Evolutionary conservation across 2,797 vertebrate genomes (phyloP).

Genomic region (Pseudomugil gertrudae): DNA sequence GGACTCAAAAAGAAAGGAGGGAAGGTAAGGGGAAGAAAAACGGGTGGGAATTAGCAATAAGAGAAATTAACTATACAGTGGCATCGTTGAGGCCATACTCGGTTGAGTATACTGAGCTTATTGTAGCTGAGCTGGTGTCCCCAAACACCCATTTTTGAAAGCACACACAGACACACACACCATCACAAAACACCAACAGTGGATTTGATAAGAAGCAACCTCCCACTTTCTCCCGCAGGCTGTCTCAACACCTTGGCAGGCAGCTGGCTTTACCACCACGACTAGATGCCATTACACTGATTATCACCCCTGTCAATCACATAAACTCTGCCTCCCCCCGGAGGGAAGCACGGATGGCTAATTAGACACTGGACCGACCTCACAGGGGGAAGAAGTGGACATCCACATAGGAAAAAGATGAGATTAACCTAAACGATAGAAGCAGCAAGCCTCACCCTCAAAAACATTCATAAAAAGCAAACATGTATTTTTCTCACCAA

Average conservation of each 20-base stretch:
- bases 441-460: slow-evolving; percentile 2
- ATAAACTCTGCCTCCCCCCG: slow-evolving; percentile 13
- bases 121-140: slow-evolving; percentile 21
- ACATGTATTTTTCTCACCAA: slow-evolving; percentile 40
- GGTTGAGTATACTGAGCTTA: slow-evolving; percentile 23
- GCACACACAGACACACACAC: slow-evolving; percentile 3
- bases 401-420: neutral
- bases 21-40: slow-evolving; percentile 8
- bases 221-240: slow-evolving; percentile 47
- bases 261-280: slow-evolving; percentile 58
- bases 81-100: neutral
- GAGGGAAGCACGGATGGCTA: slow-evolving; percentile 47
- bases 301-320: slow-evolving; percentile 76
- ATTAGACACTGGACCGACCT: slow-evolving; percentile 52
- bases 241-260: slow-evolving; percentile 67
- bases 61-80: slow-evolving; percentile 11
- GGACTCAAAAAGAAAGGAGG: slow-evolving; percentile 6
- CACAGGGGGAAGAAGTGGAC: slow-evolving; percentile 1
- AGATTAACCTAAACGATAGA: slow-evolving; percentile 1
- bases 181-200: slow-evolving; percentile 26
- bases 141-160: slow-evolving; percentile 7
- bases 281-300: slow-evolving; percentile 69
- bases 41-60: slow-evolving; percentile 11
- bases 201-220: slow-evolving; percentile 34
- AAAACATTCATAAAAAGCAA: slow-evolving; percentile 13